Conservation (phyloP, 2,888 invertebrate species). For the Silvanus unidentatus region DNA sequence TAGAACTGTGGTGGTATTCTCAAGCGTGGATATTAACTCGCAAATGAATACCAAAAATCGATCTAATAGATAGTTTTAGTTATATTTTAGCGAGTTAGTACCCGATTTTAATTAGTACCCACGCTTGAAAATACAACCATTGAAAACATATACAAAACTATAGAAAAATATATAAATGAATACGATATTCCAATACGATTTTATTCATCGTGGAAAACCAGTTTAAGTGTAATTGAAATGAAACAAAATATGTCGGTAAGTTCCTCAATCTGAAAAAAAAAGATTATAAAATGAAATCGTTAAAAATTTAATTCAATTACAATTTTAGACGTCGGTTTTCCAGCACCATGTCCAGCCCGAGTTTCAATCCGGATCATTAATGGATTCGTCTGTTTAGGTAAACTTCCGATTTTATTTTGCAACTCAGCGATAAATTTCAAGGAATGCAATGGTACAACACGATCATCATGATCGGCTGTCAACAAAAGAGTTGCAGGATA, state of each 20-base stretch:
- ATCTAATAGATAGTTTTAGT: too few relatives aligned
- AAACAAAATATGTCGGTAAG: constrained; percentile 85
- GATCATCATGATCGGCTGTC: constrained; percentile 98
- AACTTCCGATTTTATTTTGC: constrained; percentile 64
- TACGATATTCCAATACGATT: too few relatives aligned
- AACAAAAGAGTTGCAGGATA: constrained; percentile 89
- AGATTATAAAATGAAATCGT: too few relatives aligned
- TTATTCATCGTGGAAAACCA: constrained; percentile 37
- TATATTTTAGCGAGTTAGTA: too few relatives aligned
- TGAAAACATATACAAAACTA: too few relatives aligned
- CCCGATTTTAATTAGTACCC: too few relatives aligned
- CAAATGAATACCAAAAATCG: too few relatives aligned
- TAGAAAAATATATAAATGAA: too few relatives aligned
- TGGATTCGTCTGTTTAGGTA: constrained; percentile 70
- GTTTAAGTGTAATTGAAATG: constrained; percentile 64
- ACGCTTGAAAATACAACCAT: too few relatives aligned
- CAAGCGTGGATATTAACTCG: too few relatives aligned
- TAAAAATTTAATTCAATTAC: constrained; percentile 49
- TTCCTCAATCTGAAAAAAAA: constrained; percentile 78
- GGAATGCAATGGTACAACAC: constrained; percentile 96
- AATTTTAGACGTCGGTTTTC: constrained; percentile 92
- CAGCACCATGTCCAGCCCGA: constrained; percentile 94
- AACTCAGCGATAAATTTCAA: constrained; percentile 90
- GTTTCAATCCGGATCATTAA: constrained; percentile 86
- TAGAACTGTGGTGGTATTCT: too few relatives aligned